Conservation (phyloP, 2,113 vertebrate species). For the Heterotis niloticus region DNA sequence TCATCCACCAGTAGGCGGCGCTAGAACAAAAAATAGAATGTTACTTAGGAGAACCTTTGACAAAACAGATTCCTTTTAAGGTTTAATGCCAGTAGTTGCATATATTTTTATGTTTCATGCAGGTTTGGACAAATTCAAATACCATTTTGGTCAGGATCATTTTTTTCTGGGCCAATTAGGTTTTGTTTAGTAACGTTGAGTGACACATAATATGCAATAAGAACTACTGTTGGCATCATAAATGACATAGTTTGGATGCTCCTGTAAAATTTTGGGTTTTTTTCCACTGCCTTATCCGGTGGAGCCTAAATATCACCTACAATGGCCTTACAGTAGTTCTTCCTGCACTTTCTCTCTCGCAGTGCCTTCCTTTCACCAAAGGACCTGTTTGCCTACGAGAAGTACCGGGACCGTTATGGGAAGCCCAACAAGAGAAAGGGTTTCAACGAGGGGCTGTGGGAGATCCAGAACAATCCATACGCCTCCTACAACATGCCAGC, state of each 20-base stretch:
- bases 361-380: conserved; percentile 94
- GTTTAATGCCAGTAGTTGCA: no score
- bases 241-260: no score
- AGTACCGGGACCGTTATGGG: conserved; percentile 88
- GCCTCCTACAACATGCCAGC: conserved; percentile 87
- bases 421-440: conserved; percentile 98
- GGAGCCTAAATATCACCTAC: not conserved
- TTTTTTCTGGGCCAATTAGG: no score
- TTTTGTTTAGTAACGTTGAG: no score
- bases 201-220: no score
- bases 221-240: no score
- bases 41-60: no score
- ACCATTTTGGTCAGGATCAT: no score
- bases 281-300: not conserved
- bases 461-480: conserved; percentile 97
- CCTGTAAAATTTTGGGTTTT: no score
- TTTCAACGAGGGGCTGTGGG: conserved; percentile 97
- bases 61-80: no score
- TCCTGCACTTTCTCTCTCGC: conserved; percentile 34
- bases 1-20: conserved; percentile 45
- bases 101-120: no score
- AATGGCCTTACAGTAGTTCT: not conserved
- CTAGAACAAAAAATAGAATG: not conserved
- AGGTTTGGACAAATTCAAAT: no score
- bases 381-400: conserved; percentile 93